Percentiles rank a stretch among this genome's conserved stretches.
These are phyloP conservation scores for Irena cyanogastra DNA, from an alignment of 2,113 vertebrate genomes.

Conservation along the genomic window DNA sequence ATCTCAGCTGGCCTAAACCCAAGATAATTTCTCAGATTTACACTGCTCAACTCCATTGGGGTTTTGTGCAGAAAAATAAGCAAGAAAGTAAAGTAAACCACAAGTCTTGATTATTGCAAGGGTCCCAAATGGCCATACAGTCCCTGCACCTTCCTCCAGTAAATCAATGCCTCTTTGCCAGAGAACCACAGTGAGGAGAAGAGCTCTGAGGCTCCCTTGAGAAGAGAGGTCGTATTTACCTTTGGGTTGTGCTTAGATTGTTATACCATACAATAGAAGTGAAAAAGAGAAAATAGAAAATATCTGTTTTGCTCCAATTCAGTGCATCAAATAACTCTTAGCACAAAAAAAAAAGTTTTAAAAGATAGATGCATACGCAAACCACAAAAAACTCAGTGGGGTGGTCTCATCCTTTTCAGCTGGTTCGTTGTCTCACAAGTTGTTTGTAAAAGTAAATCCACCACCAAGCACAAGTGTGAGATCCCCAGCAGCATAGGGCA, in stretches of 20 bases:
- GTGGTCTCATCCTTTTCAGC: background rate
- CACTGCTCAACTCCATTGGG: background rate
- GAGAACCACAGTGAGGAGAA: background rate
- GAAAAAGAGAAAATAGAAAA: background rate
- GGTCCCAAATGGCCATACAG: background rate
- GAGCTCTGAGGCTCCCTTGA: background rate
- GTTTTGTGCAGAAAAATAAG: constrained; percentile 57
- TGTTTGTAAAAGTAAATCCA: background rate
- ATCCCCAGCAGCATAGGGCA: fast-evolving
- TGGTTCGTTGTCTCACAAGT: background rate
- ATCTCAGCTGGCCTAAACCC: constrained; percentile 53
- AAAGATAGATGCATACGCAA: background rate
- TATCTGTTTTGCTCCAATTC: background rate
- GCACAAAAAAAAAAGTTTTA: background rate
- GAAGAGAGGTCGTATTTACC: background rate
- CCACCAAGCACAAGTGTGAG: background rate
- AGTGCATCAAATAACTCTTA: background rate
- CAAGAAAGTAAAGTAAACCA: constrained; percentile 19
- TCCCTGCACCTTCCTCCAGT: background rate
- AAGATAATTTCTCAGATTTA: constrained; percentile 61
- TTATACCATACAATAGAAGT: background rate
- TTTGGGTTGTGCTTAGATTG: constrained; percentile 18
- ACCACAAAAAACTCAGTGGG: background rate
- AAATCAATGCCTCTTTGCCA: background rate
- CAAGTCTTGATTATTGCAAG: constrained; percentile 11